Base-by-base conservation (phyloP, 2,113 vertebrate genomes). In the Tricholaema leucomelas region DNA sequence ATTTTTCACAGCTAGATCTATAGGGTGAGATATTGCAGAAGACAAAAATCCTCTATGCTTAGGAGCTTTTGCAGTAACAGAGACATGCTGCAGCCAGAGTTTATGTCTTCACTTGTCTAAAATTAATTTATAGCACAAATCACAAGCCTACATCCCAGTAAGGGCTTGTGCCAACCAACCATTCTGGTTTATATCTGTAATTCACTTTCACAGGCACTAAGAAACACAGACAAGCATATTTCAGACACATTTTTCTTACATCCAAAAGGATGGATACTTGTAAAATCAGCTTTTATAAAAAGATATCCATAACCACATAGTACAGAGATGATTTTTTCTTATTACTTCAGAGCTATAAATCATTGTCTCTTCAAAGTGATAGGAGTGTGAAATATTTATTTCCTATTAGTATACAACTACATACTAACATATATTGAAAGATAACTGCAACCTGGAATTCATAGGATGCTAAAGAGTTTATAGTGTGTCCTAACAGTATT, bases 41-140 rank as follows among this genome's bases (percentile, higher is more conserved):
- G 38, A 61, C 38, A 80, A 80, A 90, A 86, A 65, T 33, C 30
- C 59, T 55, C 25, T 18, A 20, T 20, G 24, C 55, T 71, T 42
- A 54, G 74, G 21, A 87, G 60, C 4, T 12, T 87, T 64, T 56
- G 55, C n/a, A 38, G 55, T 58, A 81, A 79, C 36, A 88, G 76
- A 92, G 35, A 79, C 4, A 0, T 7, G 0, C 70, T 80, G n/a
- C 12, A 4, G 52, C 24, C 84, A 87, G 66, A 75, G 66, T 87
- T 88, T 87, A 64, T 30, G 31, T 61, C 66, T 28, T 88, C 71
- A 33, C 55, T 70, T 54, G 12, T 56, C 67, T 64, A 85, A 91
- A 91, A 87, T 80, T 82, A 66, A 91, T 93, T 82, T 81, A 77
- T 77, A 90, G 46, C 35, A 80, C 78, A 85, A 88, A 89, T 81